Evolutionary conservation across 1,140 invertebrate species (phyloP), one percentile per base, ranked within the genome.

Genomic region (Streblospio benedicti): DNA sequence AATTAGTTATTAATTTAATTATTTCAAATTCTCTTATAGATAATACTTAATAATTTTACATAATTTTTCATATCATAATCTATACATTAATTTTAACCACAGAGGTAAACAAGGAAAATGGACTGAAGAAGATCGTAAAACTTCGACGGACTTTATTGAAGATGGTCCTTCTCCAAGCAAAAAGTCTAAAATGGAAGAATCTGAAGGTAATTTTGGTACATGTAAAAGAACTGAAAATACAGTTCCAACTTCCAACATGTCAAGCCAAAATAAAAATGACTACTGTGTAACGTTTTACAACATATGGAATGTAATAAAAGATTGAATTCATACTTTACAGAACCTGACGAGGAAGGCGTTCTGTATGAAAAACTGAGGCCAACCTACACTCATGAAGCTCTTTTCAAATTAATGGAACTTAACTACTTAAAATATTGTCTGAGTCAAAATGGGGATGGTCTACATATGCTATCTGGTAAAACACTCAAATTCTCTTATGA

Each of bases 401-500:
- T 73, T 25, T 20, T 55, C 1, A 67, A 69, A 51, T 49, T 73
- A 16, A 57, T 66, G 47, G 56, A 66, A 25, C 49, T 58, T 32
- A 61, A 65, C 4, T 59, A 64, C 32, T 23, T 71, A 4, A 66
- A 69, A 28, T 64, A 65, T 45, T 57, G 71, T 30, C 66, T 73
- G 30, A 73, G 71, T 60, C 71, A 95, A 79, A 95, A 95, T 80
- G 92, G 90, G 78, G 91, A 94, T 81, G 91, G 91, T 12, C 81
- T 95, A 41, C 91, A 95, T 79, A 73, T 92, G 43, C 83, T 91
- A 43, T 89, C 89, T 63, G 90, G 35, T 38, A 38, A 9, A 38
- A 38, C 35, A 38, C 9, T 38, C 9, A 38, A 9, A 38, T 9
- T 38, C 9, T 38, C 9, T 38, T 38, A 9, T 38, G 35, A 38